Percentiles rank a stretch among this genome's conserved stretches.
Evolutionary conservation across 2,888 invertebrate genomes (phyloP).

Genomic region (Drosophila fulvimacula): DNA sequence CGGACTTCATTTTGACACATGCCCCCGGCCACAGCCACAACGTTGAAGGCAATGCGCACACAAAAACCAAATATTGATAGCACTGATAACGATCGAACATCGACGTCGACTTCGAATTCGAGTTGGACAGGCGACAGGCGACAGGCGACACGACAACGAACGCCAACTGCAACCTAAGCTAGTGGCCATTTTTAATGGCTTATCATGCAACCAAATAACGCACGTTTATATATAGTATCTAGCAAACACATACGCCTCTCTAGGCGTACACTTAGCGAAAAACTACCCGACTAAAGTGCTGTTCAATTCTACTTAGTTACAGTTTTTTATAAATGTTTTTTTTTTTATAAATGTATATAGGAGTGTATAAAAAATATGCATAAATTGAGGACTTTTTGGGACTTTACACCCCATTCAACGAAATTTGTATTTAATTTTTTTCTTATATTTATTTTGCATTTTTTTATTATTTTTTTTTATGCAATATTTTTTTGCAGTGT

Average conservation of each 20-base stretch:
- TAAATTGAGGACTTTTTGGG: no score
- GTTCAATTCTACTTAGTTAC: not conserved
- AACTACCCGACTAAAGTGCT: not conserved
- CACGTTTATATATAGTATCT: slow-evolving; percentile 20
- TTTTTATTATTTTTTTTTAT: not conserved
- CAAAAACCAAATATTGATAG: slow-evolving; percentile 71
- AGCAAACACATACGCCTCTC: slow-evolving; percentile 5
- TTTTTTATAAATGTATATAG: not conserved
- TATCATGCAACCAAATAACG: slow-evolving; percentile 62
- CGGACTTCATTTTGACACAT: slow-evolving; percentile 76
- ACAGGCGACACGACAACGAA: slow-evolving; percentile 12
- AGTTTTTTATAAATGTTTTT: not conserved
- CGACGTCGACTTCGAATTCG: slow-evolving; percentile 31
- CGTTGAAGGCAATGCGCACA: slow-evolving; percentile 47
- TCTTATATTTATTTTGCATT: no score
- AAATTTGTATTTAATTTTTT: no score
- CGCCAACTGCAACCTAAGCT: slow-evolving; percentile 51
- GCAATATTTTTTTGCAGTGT: slow-evolving; percentile 10
- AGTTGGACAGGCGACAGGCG: slow-evolving; percentile 16
- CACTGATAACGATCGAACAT: slow-evolving; percentile 66
- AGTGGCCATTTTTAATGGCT: slow-evolving; percentile 79
- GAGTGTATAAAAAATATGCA: not conserved
- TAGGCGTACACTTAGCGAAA: slow-evolving; percentile 5
- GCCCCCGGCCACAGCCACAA: slow-evolving; percentile 22
- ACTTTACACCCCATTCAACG: no score